Base-by-base conservation (phyloP, 2,888 invertebrate genomes). In the Phaedon cochleariae region DNA sequence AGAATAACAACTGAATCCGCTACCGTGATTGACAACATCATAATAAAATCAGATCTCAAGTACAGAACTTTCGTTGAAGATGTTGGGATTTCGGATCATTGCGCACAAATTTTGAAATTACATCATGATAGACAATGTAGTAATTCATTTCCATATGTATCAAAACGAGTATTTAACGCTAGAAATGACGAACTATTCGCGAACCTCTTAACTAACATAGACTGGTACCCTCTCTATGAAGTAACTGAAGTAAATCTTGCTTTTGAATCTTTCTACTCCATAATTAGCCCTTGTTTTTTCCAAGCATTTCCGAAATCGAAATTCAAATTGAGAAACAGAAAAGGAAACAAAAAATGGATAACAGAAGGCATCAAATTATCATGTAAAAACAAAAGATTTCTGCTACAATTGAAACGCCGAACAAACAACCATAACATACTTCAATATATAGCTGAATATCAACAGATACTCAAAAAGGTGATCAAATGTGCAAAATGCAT, bases 401-500 rank as follows among this genome's bases (percentile, higher is more conserved):
- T n/a, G n/a, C n/a, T n/a, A n/a, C 46, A 46, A 46, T 20, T 46
- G 46, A 46, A 46, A 46, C 46, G 46, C n/a, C 10, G 46, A 17
- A 46, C 46, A 15, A 17, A 46, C 15, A 46, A 46, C 15, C 46
- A 46, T 15, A 46, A 6, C 9, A 46, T 17, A 10, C 46, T 46
- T 18, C 2, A 46, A 18, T 46, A 46, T 46, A 46, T 46, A 46
- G 5, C 46, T 12, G 46, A 46, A 20, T 46, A 46, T 46, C n/a
- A 10, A 10, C 9, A 46, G 15, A 46, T 46, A 46, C n/a, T 46
- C 15, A 46, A 46, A 12, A 46, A 46, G 7, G 37, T 48, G n/a
- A 21, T 26, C 46, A 46, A 46, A 46, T 46, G 46, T 46, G 46
- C 46, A 46, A 46, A 46, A 46, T 46, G 46, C 15, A 46, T 7